Conservation (phyloP, 2,888 invertebrate genomes). For the Pristionchus maxplancki region DNA sequence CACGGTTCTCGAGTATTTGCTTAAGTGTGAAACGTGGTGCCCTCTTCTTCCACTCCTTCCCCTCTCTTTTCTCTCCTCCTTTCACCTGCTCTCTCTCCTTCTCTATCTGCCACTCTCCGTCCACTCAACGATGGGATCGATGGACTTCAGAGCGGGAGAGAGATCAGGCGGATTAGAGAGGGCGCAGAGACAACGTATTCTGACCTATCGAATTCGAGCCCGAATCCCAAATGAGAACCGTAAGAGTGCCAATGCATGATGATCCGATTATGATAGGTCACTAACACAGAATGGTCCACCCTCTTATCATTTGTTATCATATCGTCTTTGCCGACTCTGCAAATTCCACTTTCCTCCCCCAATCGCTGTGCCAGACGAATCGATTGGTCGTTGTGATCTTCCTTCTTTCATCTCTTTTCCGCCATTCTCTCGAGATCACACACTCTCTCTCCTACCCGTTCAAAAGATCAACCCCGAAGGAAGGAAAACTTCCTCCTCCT, state of each 20-base stretch:
- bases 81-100: background rate
- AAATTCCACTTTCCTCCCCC: background rate
- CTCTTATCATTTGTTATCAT: slow-evolving; percentile 45
- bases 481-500: background rate
- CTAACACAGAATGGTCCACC: too few species aligned
- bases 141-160: background rate
- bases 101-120: background rate
- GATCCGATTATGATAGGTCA: too few species aligned
- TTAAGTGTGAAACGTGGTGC: slow-evolving; percentile 47
- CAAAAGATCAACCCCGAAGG: slow-evolving; percentile 8
- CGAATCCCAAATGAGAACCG: background rate
- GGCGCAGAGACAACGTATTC: background rate
- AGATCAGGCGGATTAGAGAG: background rate
- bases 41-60: background rate
- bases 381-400: background rate
- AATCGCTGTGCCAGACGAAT: background rate
- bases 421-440: background rate
- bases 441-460: slow-evolving; percentile 8
- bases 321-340: background rate
- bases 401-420: background rate
- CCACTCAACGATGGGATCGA: background rate
- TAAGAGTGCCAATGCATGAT: too few species aligned
- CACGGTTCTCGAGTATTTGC: slow-evolving; percentile 39
- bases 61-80: background rate
- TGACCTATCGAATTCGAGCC: background rate